Evolutionary conservation across 2,113 vertebrate genomes (phyloP), one percentile per base, ranked within the genome.

Genomic region (Oreocharis arfaki): DNA sequence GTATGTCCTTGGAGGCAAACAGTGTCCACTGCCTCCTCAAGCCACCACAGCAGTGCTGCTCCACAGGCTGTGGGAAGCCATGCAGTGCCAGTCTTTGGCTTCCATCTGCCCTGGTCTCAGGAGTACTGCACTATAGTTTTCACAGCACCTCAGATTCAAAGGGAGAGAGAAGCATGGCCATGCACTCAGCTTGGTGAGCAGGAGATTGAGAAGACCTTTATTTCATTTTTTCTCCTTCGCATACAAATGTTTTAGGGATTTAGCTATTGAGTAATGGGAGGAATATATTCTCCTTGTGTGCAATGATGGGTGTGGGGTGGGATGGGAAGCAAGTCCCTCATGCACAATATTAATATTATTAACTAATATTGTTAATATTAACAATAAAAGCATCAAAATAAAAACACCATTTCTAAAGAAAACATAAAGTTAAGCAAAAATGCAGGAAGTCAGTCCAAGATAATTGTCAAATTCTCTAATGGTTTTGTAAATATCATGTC

Each of bases 11-110:
- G 23, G 23, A 32, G 32, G 16, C 24, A 37, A 60, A 23, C 23
- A n/a, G 10, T 3, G 4, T 12, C 32, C 47, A 7, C n/a, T 26
- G 24, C 13, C 16, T 57, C 65, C 69, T 39, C 41, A 8, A 0
- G 0, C 12, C 9, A 3, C 16, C 23, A 3, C 7, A 47, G 33
- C 33, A 52, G 20, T 1, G 3, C 23, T 37, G 33, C 44, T 42
- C 46, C 56, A 26, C 16, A 44, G 35, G 20, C 27, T 69, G 10
- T 22, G 28, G 35, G n/a, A 53, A 85, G 24, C 7, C 39, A n/a
- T 1, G 9, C 26, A 3, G 2, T 42, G 37, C 6, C 30, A 37
- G 13, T 9, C 35, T 71, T 63, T 42, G n/a, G 1, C 24, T 61
- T 65, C 32, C 24, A 8, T 56, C 37, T 32, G 13, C 20, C 22